Percentiles rank a stretch among this genome's conserved stretches.
phyloP scores from a whole-genome alignment of 2,113 vertebrate species.

The human region GRCh38 chr2:186086501-186087000 shows the following conservation, averaged over 20 bases:
- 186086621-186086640: neutral
- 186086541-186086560: neutral
- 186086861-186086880: too few relatives aligned
- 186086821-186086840: too few relatives aligned
- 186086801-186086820: too few relatives aligned
- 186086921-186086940: too few relatives aligned
- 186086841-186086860: too few relatives aligned
- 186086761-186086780: too few relatives aligned
- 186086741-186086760: slow-evolving; percentile 3
- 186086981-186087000: too few relatives aligned
- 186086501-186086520: neutral
- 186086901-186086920: too few relatives aligned
- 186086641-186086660: neutral
- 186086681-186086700: neutral
- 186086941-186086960: too few relatives aligned
- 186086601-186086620: neutral
- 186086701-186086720: neutral
- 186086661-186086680: neutral
- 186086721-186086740: neutral
- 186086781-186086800: too few relatives aligned
- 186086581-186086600: neutral
- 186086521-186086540: neutral
- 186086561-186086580: neutral
- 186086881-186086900: too few relatives aligned
- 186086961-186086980: too few relatives aligned